Evolutionary conservation across 2,797 vertebrate species (phyloP), one percentile per base, ranked within the genome.

Genomic region (Pygocentrus nattereri): DNA sequence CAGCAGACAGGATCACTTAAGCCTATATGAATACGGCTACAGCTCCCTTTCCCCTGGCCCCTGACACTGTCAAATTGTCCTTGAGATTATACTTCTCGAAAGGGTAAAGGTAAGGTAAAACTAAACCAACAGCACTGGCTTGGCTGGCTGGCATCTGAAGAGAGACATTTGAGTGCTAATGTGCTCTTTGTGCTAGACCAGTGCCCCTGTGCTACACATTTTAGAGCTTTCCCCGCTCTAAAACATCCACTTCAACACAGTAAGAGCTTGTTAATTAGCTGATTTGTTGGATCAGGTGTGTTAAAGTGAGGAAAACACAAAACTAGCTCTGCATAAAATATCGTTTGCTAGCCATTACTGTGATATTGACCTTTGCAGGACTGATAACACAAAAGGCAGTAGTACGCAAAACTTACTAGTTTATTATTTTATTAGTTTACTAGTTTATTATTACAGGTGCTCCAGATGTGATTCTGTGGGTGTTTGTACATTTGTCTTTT

Each of bases 1-100:
- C 89, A 88, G 88, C 88, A 87, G 88, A 89, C 86, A 89, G 90
- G 75, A 85, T 88, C 88, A 82, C 87, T 90, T 89, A 90, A 90
- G 88, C 87, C 91, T 75, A 88, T 82, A 88, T 90, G 82, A 89
- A 87, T 87, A 88, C 85, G 88, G 86, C 85, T 87, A 88, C 87
- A 64, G 87, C 82, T 85, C 76, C 84, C 70, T 81, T 73, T 85
- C 82, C 69, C 84, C 84, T 88, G 76, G 73, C 81, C 79, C 79
- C 52, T 83, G 76, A 88, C 85, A 77, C 86, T 83, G 62, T 87
- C 76, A 71, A 72, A 82, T 56, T 62, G 80, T 74, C 50, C 47
- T 68, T 59, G 83, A 79, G 86, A 77, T 87, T 64, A 71, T 58
- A 52, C 27, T 84, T 84, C 85, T 84, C 80, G 30, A 87, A 84